Evolutionary conservation across 2,797 vertebrate genomes (phyloP).

Genomic region (Lophotriccus pileatus): DNA sequence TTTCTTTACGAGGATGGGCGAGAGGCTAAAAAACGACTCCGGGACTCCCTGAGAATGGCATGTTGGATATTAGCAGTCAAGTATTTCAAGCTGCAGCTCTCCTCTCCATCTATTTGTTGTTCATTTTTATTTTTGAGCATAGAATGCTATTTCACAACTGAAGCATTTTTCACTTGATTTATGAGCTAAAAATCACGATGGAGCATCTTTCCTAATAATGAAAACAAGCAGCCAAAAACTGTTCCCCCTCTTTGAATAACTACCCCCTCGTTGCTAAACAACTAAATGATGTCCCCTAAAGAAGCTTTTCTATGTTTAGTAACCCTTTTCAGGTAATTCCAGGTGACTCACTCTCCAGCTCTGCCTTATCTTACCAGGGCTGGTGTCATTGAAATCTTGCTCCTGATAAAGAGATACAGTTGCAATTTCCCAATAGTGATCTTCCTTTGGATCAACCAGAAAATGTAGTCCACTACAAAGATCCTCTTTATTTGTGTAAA

Average conservation of each 20-base stretch:
- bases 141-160: neutral
- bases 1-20: conserved; percentile 59
- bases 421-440: neutral
- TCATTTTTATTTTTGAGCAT: neutral
- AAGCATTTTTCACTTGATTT: neutral
- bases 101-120: neutral
- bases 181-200: neutral
- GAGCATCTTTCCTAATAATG: neutral
- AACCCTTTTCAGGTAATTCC: neutral
- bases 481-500: neutral
- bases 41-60: conserved; percentile 67
- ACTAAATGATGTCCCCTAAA: neutral
- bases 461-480: neutral
- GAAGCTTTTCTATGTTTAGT: neutral
- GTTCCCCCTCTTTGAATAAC: neutral
- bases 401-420: neutral
- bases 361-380: neutral
- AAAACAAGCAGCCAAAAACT: neutral
- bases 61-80: conserved; percentile 57
- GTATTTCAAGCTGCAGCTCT: conserved; percentile 41
- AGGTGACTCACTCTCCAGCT: neutral
- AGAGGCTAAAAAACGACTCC: conserved; percentile 50
- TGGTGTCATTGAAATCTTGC: neutral
- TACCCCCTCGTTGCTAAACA: neutral
- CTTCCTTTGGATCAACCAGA: neutral